Conservation (phyloP, 2,113 vertebrate species). For the Pseudonaja textilis region DNA sequence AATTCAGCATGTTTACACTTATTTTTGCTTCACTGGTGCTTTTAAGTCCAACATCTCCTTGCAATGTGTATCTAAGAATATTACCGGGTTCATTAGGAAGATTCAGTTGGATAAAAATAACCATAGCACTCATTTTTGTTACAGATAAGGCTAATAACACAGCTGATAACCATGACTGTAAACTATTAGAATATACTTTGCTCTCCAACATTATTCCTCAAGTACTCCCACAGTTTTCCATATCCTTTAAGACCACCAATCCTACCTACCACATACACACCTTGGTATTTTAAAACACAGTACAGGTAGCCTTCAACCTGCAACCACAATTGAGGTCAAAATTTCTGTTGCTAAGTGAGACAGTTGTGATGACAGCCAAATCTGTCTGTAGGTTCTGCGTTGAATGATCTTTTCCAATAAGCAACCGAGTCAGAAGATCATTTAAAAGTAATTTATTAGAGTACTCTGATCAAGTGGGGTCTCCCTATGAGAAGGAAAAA, state of each 20-base stretch:
- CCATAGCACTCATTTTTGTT: not conserved
- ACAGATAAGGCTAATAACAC: not conserved
- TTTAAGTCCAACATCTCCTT: not conserved
- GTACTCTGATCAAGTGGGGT: too few relatives aligned
- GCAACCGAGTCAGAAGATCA: too few relatives aligned
- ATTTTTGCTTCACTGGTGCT: not conserved
- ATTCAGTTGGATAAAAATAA: not conserved
- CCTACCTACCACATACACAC: not conserved
- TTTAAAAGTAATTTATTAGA: too few relatives aligned
- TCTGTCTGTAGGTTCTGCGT: too few relatives aligned
- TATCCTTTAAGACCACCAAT: not conserved
- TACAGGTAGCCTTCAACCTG: too few relatives aligned
- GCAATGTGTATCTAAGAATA: not conserved
- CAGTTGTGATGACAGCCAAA: too few relatives aligned
- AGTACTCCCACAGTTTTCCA: not conserved
- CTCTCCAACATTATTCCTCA: not conserved
- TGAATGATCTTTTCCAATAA: too few relatives aligned
- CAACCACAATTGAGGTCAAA: too few relatives aligned
- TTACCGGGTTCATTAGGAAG: not conserved
- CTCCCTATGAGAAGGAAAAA: too few relatives aligned
- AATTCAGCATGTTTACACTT: not conserved
- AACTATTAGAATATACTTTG: not conserved
- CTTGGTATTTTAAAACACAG: not conserved
- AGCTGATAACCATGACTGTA: not conserved
- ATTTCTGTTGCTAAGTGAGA: too few relatives aligned